Base-by-base conservation (phyloP, 2,797 vertebrate genomes). In the Lerista edwardsae region DNA sequence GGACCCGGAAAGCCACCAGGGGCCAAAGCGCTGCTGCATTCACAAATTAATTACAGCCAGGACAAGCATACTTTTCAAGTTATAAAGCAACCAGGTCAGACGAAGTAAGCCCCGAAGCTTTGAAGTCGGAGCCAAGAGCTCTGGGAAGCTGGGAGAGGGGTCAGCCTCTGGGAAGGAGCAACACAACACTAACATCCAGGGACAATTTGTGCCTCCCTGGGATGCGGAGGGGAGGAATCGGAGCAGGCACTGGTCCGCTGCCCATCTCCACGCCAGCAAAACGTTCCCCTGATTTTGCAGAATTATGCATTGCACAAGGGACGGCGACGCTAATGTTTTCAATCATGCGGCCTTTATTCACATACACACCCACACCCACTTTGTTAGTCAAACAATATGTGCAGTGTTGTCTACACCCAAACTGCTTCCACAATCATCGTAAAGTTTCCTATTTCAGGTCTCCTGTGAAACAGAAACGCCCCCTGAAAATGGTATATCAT, bases 21-120 rank as follows among this genome's bases (percentile, higher is more conserved):
- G 80, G 79, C 72, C 6, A 11, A 31, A 55, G 44, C 71, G 75
- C 86, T 85, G 80, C 27, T 1, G 3, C 86, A 59, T 79, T 83
- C 82, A 86, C 86, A 69, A 91, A 88, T 88, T 87, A 86, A 91
- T 84, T 88, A 82, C 85, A 79, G 87, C 44, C 65, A 57, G 34
- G 15, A 71, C 68, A 88, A 80, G 34, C 11, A 21, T 1, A 12
- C 75, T 83, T 47, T 29, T 10, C 31, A 85, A 76, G 79, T 14
- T 29, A 6, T 84, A 75, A 79, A 90, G 55, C 62, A 34, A 86
- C 68, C 90, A 79, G 84, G 11, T 89, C 84, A 84, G 31, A 61
- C 64, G 0, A 0, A 57, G 51, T 44, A 68, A 83, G 62, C 31
- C 83, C 80, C 14, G 2, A 29, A 4, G 61, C 84, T 91, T 88